A percentile compares a stretch with the other conserved stretches of the same genome.
phyloP scores from a whole-genome alignment of 30 jellyfish, hydroid and myxozoan genomes.

The Aurelia sp. region DNA sequence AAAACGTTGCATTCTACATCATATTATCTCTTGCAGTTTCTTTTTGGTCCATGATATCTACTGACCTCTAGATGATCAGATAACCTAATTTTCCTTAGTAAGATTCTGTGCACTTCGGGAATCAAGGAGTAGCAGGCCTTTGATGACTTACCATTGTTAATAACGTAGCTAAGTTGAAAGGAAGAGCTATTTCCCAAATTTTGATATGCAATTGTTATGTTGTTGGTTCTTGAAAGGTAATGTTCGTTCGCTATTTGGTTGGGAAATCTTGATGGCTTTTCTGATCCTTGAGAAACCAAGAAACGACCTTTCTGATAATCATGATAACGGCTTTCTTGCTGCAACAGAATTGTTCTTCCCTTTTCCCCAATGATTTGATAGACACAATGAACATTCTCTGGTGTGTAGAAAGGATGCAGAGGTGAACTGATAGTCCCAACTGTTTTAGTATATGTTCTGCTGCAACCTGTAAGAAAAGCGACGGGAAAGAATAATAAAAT shows the following conservation, averaged over 20 bases:
- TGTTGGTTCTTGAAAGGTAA: neutral
- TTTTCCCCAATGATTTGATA: neutral
- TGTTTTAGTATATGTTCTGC: neutral
- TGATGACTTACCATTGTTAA: neutral
- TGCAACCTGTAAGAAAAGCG: slow-evolving; percentile 1
- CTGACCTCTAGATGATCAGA: no score
- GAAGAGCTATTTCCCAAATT: neutral
- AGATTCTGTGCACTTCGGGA: no score
- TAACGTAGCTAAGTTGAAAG: neutral
- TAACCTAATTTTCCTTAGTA: no score
- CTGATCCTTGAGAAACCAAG: neutral
- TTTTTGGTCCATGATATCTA: no score
- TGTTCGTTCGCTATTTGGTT: neutral
- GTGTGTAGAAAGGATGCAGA: neutral
- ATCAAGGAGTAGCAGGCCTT: no score
- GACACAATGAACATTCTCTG: neutral
- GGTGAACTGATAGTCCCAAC: neutral
- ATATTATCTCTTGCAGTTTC: neutral
- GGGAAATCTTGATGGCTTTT: neutral
- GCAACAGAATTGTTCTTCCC: neutral
- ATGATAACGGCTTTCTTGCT: neutral
- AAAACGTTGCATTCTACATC: neutral
- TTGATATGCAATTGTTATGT: neutral
- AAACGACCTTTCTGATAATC: neutral
- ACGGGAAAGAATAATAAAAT: neutral